A percentile compares a stretch with the other conserved stretches of the same genome.
Conservation (phyloP, 2,797 vertebrate genomes). For the Micrastur ruficollis region DNA sequence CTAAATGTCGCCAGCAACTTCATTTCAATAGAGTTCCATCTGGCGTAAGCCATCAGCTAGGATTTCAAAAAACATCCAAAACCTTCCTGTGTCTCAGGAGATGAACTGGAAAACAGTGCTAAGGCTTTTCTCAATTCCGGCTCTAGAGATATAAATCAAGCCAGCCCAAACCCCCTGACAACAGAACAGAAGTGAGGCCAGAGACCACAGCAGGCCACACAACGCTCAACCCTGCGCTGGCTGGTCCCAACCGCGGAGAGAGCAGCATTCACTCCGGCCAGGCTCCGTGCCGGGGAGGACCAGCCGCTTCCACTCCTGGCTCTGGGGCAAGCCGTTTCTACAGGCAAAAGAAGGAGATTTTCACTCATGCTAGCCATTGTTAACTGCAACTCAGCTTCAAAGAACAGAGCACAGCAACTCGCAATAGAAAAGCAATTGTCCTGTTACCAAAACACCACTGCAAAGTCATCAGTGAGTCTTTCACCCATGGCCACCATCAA, state of each 20-base stretch:
- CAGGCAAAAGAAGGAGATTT: not conserved
- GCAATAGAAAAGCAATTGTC: not conserved
- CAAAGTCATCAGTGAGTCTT: not conserved
- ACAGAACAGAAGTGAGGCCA: accelerated
- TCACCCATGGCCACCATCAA: not conserved
- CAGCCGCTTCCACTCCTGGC: not conserved
- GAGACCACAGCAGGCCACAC: not conserved
- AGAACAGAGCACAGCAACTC: not conserved
- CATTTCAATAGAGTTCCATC: not conserved
- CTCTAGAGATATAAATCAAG: not conserved
- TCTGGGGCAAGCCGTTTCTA: not conserved
- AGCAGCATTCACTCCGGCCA: accelerated
- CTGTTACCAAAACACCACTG: not conserved
- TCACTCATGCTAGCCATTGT: not conserved
- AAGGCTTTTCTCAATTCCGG: not conserved
- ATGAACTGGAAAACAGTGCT: not conserved
- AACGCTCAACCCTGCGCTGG: accelerated
- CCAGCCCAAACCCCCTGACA: not conserved
- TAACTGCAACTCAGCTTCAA: not conserved
- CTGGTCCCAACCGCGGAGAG: not conserved
- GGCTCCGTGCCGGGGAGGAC: not conserved
- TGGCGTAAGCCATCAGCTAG: not conserved
- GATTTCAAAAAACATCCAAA: not conserved
- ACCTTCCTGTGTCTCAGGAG: not conserved
- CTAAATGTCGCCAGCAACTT: not conserved